These are phyloP conservation scores for Pasiphila rectangulata DNA, from an alignment of 2,888 invertebrate genomes.

Conservation along the genomic window DNA sequence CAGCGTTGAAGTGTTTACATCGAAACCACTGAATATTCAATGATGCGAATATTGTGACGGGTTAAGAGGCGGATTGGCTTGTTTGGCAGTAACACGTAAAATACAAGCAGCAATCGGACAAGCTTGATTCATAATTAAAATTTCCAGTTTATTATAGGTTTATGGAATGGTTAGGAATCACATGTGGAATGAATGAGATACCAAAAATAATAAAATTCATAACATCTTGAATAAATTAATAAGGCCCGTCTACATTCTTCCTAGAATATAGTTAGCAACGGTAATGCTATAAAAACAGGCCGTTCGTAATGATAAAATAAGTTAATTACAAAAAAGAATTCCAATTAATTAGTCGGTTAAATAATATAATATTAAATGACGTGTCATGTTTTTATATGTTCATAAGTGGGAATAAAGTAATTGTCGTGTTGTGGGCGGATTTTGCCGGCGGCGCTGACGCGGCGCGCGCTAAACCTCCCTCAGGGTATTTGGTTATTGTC, in stretches of 20 bases:
- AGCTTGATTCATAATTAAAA: too few relatives aligned
- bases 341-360: conserved; percentile 13
- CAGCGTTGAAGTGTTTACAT: conserved; percentile 46
- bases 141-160: too few relatives aligned
- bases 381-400: conserved; percentile 34
- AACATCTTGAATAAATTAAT: too few relatives aligned
- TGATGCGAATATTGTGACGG: conserved; percentile 12
- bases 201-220: background rate
- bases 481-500: conserved; percentile 34
- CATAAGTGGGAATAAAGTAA: conserved; percentile 42
- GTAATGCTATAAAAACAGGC: background rate
- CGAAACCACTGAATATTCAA: conserved; percentile 45
- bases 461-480: conserved; percentile 30
- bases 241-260: too few relatives aligned
- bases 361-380: conserved; percentile 19
- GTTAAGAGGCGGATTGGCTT: conserved; percentile 1
- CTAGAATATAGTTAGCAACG: background rate
- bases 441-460: conserved; percentile 34
- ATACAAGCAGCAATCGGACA: too few relatives aligned
- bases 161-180: too few relatives aligned
- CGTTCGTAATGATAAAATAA: background rate
- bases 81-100: background rate
- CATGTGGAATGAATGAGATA: background rate
- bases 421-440: conserved; percentile 41
- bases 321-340: background rate